phyloP scores from a whole-genome alignment of 92 coral and sea anemone genomes.

The Epizoanthus scotinus region DNA sequence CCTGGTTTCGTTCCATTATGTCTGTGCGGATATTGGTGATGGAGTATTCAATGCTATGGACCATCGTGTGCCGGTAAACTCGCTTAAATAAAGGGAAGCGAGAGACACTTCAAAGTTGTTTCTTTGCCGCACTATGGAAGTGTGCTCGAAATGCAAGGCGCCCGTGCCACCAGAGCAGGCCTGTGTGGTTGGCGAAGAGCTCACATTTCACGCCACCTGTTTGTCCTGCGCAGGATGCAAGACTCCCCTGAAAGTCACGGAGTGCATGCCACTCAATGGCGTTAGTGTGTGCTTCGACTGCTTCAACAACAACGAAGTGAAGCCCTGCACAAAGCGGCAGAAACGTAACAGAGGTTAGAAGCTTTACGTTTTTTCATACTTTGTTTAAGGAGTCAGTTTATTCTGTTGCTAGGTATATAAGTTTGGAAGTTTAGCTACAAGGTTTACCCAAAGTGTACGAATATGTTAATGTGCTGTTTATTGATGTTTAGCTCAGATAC shows the following conservation, averaged over 20 bases:
- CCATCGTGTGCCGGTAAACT: not conserved
- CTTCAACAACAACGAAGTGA: constrained; percentile 11
- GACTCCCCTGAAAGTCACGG: not conserved
- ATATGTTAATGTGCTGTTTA: too few relatives aligned
- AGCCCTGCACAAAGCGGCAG: not conserved
- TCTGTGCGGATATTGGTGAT: not conserved
- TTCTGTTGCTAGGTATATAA: not conserved
- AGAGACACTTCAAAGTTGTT: not conserved
- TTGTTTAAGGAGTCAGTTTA: not conserved
- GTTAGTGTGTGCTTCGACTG: not conserved
- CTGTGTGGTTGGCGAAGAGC: not conserved
- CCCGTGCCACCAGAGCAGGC: not conserved
- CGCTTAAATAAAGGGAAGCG: not conserved
- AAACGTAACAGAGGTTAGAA: not conserved
- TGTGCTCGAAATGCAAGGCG: not conserved
- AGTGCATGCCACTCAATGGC: not conserved
- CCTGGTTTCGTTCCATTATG: not conserved
- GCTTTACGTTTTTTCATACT: too few relatives aligned
- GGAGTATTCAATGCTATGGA: not conserved
- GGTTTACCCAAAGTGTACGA: too few relatives aligned
- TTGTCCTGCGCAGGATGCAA: not conserved
- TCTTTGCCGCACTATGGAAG: not conserved
- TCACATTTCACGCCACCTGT: not conserved
- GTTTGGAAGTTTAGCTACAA: too few relatives aligned
- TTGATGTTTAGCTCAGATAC: too few relatives aligned